Base-by-base conservation (phyloP, 1,140 invertebrate genomes). In the Drosophila santomea region DNA sequence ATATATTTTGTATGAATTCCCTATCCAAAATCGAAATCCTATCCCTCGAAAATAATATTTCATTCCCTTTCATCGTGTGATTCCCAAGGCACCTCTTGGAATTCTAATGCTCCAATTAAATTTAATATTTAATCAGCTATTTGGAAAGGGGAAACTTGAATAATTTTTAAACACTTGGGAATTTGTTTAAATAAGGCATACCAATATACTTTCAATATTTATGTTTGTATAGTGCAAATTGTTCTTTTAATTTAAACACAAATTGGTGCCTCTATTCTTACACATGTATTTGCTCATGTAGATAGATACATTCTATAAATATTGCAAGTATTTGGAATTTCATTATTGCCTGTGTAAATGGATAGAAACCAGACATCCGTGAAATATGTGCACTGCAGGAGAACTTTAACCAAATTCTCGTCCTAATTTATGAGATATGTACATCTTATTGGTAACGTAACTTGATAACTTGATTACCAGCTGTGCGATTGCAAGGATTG, bases 351-450 rank as follows among this genome's bases (percentile, higher is more conserved):
- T 17, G 41, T 25, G 41, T 45, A 17, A 62, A 61, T 36, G 20
- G 51, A 63, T 63, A 63, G 36, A 63, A 63, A 44, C 28, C 61
- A 60, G 39, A 15, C 39, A 63, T 12, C 10, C 35, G 14, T 17
- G 4, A 15, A n/a, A 59, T n/a, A 17, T 28, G 41, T 11, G 15
- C 55, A 11, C 20, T 36, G 14, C 4, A 35, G 17, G 14, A 5
- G 38, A 1, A 23, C 28, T 43, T 32, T 15, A 0, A 28, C 20
- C 14, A 36, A n/a, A 8, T 15, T 54, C 3, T 12, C 39, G 6
- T 58, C 28, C 7, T 7, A 58, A 32, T 28, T 41, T 20, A 32
- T 48, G 11, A 20, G 15, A 15, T 38, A 1, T 20, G 20, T 20
- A 14, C 47, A 12, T 48, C 4, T 3, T 8, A 6, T 5, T 7